Evolutionary conservation across 2,113 vertebrate species (phyloP).

Genomic region (Patagioenas fasciata): DNA sequence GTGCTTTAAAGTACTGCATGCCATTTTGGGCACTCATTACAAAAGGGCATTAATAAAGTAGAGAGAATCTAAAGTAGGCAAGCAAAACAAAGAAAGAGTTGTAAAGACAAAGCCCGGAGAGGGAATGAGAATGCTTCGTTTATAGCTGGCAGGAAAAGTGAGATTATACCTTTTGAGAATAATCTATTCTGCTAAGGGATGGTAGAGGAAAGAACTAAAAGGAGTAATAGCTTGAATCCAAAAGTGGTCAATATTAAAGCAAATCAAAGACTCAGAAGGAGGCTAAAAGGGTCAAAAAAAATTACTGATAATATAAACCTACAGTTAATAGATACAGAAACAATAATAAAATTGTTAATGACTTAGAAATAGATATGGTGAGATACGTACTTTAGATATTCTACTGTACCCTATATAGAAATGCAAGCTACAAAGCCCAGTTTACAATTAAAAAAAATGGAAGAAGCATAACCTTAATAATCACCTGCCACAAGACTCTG

Average conservation of each 20-base stretch:
- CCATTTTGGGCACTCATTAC: constrained; percentile 27
- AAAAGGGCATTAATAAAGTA: constrained; percentile 45
- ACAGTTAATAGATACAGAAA: neutral
- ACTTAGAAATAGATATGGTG: neutral
- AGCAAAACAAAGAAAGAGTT: constrained; percentile 1
- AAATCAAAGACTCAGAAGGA: neutral
- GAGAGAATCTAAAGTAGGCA: neutral
- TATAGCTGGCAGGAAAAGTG: constrained; percentile 1
- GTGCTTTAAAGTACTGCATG: constrained; percentile 7
- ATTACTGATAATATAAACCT: neutral
- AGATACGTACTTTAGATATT: neutral
- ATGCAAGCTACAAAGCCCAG: neutral
- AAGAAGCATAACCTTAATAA: neutral
- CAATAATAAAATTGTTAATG: neutral
- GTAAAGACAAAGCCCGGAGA: neutral
- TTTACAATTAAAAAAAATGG: neutral
- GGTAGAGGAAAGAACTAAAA: neutral
- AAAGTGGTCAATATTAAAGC: neutral
- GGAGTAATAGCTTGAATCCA: neutral
- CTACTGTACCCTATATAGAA: neutral
- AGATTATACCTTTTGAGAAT: neutral
- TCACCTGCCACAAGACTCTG: neutral
- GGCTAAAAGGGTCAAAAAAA: neutral
- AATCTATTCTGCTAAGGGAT: neutral
- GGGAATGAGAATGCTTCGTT: neutral